Evolutionary conservation across 2,113 vertebrate genomes (phyloP), one percentile per base, ranked within the genome.

Genomic region (Hypanus sabinus): DNA sequence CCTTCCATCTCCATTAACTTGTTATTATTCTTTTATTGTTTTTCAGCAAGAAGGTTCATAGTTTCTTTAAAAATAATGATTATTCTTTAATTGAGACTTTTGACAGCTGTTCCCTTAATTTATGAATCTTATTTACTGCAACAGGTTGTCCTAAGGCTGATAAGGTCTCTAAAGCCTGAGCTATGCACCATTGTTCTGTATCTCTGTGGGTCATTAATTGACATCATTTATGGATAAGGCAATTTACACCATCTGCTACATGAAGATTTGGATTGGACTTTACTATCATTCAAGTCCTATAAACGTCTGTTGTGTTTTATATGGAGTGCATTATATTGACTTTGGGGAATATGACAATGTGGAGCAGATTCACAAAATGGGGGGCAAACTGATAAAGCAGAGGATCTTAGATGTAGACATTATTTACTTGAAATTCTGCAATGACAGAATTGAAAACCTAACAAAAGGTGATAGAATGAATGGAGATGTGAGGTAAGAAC

Each of bases 221-320:
- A 73, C 5, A 92, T 91, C 20, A 20, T 18, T 10, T 55, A 93
- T 27, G 91, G 91, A 93, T 93, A 93, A 93, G 91, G 46, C 68
- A 93, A 93, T 93, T 93, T 93, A 68, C 36, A 73, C 91, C 91
- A 93, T 73, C 91, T 93, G 91, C 68, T 93, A 93, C 91, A 55
- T 55, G 91, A 62, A 65, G 30, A 93, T 93, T 73, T 93, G 46
- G 38, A 12, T 93, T 75, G 91, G 91, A 93, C 91, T 93, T 93
- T 93, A 93, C 33, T 75, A 55, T 38, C 68, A 73, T 55, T 93
- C 12, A 33, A 73, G 60, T 30, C 36, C 68, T 93, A 73, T 93
- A 93, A 93, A 93, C 70, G 73, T 30, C 36, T 93, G 68, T 55
- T 93, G 91, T 30, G 36, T 3, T 93, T 73, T 93, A 46, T 55